Percentiles rank a stretch among this genome's conserved stretches.
phyloP scores from a whole-genome alignment of 2,888 invertebrate genomes.

The Amphipyra berbera region DNA sequence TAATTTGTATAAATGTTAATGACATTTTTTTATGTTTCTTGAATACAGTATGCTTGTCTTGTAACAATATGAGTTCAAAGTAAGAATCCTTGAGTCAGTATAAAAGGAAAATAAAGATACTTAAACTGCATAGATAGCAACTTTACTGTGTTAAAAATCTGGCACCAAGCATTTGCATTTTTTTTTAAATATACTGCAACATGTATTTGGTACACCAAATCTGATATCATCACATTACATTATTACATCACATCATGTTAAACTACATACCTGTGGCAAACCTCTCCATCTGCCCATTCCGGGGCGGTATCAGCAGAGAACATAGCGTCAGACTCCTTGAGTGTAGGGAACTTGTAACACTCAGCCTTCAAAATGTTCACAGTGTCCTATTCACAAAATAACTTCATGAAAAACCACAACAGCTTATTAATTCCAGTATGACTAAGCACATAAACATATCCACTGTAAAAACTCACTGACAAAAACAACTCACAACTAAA shows the following conservation, averaged over 20 bases:
- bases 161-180: too few relatives aligned
- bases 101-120: slow-evolving; percentile 7
- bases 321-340: slow-evolving; percentile 99
- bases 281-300: slow-evolving; percentile 98
- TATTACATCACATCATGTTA: too few relatives aligned
- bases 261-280: slow-evolving; percentile 92
- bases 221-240: too few relatives aligned
- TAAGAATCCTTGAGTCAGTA: neutral
- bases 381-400: slow-evolving; percentile 93
- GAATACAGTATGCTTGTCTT: neutral
- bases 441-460: slow-evolving; percentile 35
- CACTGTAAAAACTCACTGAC: slow-evolving; percentile 13
- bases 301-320: slow-evolving; percentile 99
- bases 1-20: neutral
- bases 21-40: neutral
- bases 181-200: too few relatives aligned
- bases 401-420: slow-evolving; percentile 10
- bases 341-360: slow-evolving; percentile 96
- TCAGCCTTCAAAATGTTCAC: slow-evolving; percentile 98
- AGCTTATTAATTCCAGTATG: slow-evolving; percentile 28
- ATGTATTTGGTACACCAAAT: too few relatives aligned
- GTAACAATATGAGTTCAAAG: neutral
- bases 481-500: slow-evolving; percentile 8
- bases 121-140: too few relatives aligned
- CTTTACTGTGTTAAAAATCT: too few relatives aligned